Base-by-base conservation (phyloP, 2,888 invertebrate species). In the Tetramorium bicarinatum region DNA sequence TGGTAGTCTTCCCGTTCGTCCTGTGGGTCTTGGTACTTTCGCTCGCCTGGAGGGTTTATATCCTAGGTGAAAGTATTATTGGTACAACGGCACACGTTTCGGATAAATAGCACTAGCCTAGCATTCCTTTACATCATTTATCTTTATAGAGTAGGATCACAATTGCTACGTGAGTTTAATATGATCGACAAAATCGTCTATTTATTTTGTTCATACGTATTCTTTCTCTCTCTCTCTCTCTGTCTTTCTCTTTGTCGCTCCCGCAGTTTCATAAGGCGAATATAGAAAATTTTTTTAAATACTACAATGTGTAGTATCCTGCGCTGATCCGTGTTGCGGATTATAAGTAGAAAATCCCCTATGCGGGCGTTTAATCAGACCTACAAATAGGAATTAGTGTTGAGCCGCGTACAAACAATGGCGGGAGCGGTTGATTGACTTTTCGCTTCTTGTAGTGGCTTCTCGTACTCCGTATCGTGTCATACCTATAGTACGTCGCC, bases 331-430 rank as follows among this genome's bases (percentile, higher is more conserved):
- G 85, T 74, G 88, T 85, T 86, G 87, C 84, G 89, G 86, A 93
- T 93, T 93, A 93, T 93, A 91, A 92, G 92, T 92, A 92, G 92
- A 92, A 92, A 93, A 93, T 92, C 92, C 92, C 87, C 88, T 85
- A 90, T 88, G 91, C 88, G 90, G 88, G 84, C 90, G 89, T 87
- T 89, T 92, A 93, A 93, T 93, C 92, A 91, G 92, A 93, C 91
- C 92, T 91, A 93, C 94, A 94, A 94, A 94, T 93, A 94, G 92
- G 93, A 93, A 94, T 94, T 93, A 93, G 90, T 92, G 92, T 92
- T 93, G 92, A 94, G 92, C 93, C 92, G 85, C 90, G 91, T 92
- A 87, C 94, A 94, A 94, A 94, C 94, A 94, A 94, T 92, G 91
- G 89, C 84, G 88, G 85, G 87, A 83, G 90, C 62, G 92, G 94